Evolutionary conservation across 2,113 vertebrate genomes (phyloP), one percentile per base, ranked within the genome.

Genomic region (Spea bombifrons): DNA sequence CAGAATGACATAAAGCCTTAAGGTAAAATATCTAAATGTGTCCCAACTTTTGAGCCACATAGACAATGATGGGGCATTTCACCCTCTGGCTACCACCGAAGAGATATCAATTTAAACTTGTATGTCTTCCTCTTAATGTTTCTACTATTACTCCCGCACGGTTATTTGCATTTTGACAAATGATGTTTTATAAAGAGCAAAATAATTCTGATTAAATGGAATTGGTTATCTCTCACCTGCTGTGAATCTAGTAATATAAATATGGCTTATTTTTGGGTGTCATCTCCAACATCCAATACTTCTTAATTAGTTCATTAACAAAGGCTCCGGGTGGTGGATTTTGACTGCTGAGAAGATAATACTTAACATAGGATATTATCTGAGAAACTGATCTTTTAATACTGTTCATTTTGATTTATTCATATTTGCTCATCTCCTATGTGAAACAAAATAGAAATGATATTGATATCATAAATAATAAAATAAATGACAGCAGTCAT

Each of bases 301-400:
- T 77, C 53, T 71, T 77, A 77, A 77, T 77, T 77, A 70, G 66
- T 77, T 77, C 75, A 77, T 77, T 77, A 77, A 70, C 75, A 70
- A 48, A 70, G 75, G 63, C 75, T 63, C 68, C 66, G 53, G 75
- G 75, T 59, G 75, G 66, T 46, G 70, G 66, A 63, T 77, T 77
- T 63, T 47, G 75, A 77, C 75, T 70, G 66, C 75, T 77, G 75
- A 45, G 66, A 49, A 46, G 75, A 77, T 70, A 71, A 77, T 63
- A 63, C 66, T 70, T 77, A 69, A 49, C 55, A 57, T 71, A 17
- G 10, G n/a, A 66, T 50, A 69, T 69, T 48, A 63, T 30, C 55
- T 70, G 46, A 70, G 66, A 57, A 4, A 61, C 55, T 63, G 53
- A 59, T 77, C 75, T 71, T 77, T 55, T 70, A 71, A 63, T 77